Evolutionary conservation across 2,888 invertebrate genomes (phyloP).

Genomic region (Plutella xylostella): DNA sequence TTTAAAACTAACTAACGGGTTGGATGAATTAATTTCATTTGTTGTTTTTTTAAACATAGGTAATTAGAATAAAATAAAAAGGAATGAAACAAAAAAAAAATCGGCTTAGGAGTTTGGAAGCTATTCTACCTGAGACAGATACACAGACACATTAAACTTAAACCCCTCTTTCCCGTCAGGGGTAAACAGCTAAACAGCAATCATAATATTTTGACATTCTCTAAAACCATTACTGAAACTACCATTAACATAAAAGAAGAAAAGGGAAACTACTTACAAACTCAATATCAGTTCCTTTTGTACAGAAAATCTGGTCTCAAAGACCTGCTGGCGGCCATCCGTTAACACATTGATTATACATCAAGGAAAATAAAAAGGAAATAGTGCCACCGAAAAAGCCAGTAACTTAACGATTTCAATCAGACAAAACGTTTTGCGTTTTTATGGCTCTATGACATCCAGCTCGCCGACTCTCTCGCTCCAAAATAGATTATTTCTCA

Average conservation of each 20-base stretch:
- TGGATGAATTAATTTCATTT: no score
- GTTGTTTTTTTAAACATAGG: no score
- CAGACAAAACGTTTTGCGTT: conserved; percentile 69
- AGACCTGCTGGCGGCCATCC: conserved; percentile 57
- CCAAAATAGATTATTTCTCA: conserved; percentile 72
- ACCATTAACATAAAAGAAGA: conserved; percentile 63
- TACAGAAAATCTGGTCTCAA: conserved; percentile 61
- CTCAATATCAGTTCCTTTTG: conserved; percentile 68
- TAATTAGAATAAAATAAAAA: no score
- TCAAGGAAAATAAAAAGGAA: conserved; percentile 65
- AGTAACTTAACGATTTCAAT: conserved; percentile 64
- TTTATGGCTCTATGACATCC: conserved; percentile 61
- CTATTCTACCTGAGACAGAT: no score
- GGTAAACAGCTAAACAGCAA: no score
- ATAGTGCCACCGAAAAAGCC: conserved; percentile 56
- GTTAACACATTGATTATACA: conserved; percentile 70
- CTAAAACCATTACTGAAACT: conserved; percentile 53
- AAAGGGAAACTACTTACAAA: conserved; percentile 61
- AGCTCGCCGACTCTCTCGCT: conserved; percentile 63
- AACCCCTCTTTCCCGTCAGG: no score
- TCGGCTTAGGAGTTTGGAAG: no score
- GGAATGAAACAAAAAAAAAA: no score
- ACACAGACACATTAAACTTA: no score
- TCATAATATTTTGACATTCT: conserved; percentile 1
- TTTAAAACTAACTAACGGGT: no score